Base-by-base conservation (phyloP, 2,888 invertebrate species). In the Odontocolon sp. region DNA sequence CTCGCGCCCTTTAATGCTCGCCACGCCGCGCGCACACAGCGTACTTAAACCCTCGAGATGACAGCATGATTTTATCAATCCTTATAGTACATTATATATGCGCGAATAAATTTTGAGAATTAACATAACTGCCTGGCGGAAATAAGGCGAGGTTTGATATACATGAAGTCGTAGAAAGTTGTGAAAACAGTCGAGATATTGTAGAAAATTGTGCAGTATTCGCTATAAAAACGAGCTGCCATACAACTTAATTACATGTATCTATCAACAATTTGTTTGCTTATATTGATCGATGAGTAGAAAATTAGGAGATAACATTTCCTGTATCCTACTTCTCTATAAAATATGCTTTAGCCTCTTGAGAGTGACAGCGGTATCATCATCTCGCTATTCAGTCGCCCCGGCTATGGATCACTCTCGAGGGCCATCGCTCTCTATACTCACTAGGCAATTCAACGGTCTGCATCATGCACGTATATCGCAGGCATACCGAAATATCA, bases 1-100 rank as follows among this genome's bases (percentile, higher is more conserved):
- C 59, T 61, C 52, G 50, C 50, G 70, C 68, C 68, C 56, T 57
- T 45, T 68, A 56, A 68, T 68, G 31, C 42, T 40, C 68, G 45
- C 40, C 33, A 28, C 42, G 40, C 33, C 47, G 14, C 33, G 8
- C 50, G 40, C 59, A 38, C 23, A 57, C 38, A 57, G 21, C 18
- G n/a, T 33, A 54, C 18, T 64, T 31, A 50, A 50, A n/a, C 50
- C 45, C 14, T 52, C 63, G 23, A 47, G 63, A 64, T 59, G 63
- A 50, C 42, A 47, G 63, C 11, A 47, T 47, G 63, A 52, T 64
- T 64, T 28, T 47, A 64, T 64, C 47, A 64, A 64, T 64, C 21
- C 33, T 26, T 42, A 47, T 21, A 28, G 28, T 11, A 18, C 18
- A 28, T 11, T 38, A 16, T 47, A 11, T 50, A 57, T 18, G 6